Conservation (phyloP, 2,888 invertebrate genomes). For the Synergus umbraculus region DNA sequence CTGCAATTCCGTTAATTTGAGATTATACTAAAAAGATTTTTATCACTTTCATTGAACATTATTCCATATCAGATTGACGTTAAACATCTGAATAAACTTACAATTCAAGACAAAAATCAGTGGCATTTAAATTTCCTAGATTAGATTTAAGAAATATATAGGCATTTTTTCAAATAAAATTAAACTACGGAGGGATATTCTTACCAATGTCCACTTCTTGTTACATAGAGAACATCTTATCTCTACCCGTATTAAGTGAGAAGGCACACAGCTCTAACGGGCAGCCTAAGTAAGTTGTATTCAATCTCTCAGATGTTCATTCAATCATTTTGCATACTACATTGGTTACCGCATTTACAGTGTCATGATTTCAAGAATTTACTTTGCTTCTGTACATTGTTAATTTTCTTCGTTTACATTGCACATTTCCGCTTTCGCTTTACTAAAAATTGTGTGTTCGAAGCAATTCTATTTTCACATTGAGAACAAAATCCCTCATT, state of each 20-base stretch:
- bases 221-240: conserved; percentile 73
- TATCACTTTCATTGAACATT: conserved; percentile 48
- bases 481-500: background rate
- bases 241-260: conserved; percentile 72
- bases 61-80: conserved; percentile 29
- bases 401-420: conserved; percentile 15
- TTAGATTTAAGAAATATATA: conserved; percentile 6
- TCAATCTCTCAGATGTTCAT: conserved; percentile 51
- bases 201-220: conserved; percentile 67
- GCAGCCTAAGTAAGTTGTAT: conserved; percentile 70
- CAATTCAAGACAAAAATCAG: background rate
- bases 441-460: conserved; percentile 32
- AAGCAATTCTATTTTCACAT: conserved; percentile 10
- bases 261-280: conserved; percentile 71
- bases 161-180: background rate
- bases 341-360: conserved; percentile 34
- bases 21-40: conserved; percentile 42
- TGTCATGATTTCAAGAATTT: conserved; percentile 29
- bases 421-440: conserved; percentile 31
- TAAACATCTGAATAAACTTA: background rate
- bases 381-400: conserved; percentile 20
- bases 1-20: conserved; percentile 9
- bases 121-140: background rate
- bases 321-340: conserved; percentile 53
- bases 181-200: conserved; percentile 5